Conservation (phyloP, 2,113 vertebrate genomes). For the Neotoma lepida region DNA sequence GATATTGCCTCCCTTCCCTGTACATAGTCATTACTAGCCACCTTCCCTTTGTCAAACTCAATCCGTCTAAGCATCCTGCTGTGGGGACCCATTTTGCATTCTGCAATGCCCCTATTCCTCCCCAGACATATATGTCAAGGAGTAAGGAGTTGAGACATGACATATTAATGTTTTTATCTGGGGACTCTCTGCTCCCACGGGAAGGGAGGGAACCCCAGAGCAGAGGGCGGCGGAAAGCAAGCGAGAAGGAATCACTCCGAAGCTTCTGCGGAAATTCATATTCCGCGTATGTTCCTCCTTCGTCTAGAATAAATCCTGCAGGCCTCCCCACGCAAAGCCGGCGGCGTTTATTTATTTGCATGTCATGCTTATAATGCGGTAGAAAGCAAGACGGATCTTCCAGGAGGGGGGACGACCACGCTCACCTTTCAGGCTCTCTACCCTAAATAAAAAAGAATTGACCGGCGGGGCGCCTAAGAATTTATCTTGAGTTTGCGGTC, state of each 20-base stretch:
- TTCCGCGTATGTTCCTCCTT: constrained; percentile 69
- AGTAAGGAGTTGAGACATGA: constrained; percentile 76
- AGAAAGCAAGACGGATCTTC: constrained; percentile 84
- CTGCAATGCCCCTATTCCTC: constrained; percentile 47
- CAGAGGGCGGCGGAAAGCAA: constrained; percentile 20
- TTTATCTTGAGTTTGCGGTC: constrained; percentile 87
- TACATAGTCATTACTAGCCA: constrained; percentile 44
- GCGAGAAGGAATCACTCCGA: not conserved
- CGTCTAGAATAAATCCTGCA: constrained; percentile 79
- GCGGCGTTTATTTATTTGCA: constrained; percentile 82
- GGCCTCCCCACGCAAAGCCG: constrained; percentile 72
- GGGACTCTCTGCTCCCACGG: constrained; percentile 54
- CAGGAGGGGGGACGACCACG: constrained; percentile 77
- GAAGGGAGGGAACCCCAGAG: constrained; percentile 53
- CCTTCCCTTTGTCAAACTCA: constrained; percentile 36
- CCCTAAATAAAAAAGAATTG: constrained; percentile 86
- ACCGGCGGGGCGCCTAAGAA: constrained; percentile 81
- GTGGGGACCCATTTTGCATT: constrained; percentile 62
- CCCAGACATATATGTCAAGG: constrained; percentile 74
- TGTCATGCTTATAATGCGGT: constrained; percentile 83
- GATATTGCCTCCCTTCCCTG: not conserved
- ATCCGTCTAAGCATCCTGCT: constrained; percentile 54
- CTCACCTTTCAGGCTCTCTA: constrained; percentile 82
- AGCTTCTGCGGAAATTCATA: constrained; percentile 72
- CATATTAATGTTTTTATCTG: constrained; percentile 73